phyloP scores from a whole-genome alignment of 2,113 vertebrate species.

The Ramphastos sulfuratus region DNA sequence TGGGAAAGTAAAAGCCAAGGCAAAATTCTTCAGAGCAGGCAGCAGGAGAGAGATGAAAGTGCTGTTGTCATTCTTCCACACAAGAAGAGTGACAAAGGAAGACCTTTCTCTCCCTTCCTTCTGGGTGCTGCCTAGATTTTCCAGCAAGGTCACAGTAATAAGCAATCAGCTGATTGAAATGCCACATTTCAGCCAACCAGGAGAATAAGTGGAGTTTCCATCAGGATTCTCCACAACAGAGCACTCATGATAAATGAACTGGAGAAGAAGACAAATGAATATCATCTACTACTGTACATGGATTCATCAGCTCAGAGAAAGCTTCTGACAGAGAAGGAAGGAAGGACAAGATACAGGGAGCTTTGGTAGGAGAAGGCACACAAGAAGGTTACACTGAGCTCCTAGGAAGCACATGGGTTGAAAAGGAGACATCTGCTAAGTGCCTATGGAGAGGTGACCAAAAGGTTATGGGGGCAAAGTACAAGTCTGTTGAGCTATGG shows the following conservation, averaged over 20 bases:
- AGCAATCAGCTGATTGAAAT: conserved; percentile 61
- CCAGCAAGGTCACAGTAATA: conserved; percentile 17
- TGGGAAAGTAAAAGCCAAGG: neutral
- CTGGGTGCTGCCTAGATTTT: conserved; percentile 44
- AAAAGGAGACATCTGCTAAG: neutral
- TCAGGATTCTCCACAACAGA: conserved; percentile 58
- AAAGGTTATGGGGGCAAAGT: neutral
- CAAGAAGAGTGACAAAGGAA: conserved; percentile 35
- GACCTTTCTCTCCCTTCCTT: neutral
- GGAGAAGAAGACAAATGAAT: conserved; percentile 68
- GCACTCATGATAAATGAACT: conserved; percentile 70
- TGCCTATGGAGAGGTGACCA: neutral
- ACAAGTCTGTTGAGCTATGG: neutral
- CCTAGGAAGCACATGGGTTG: neutral
- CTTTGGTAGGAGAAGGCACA: neutral
- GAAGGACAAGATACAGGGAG: neutral
- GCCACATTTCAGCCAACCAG: conserved; percentile 3
- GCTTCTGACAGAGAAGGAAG: conserved; percentile 12
- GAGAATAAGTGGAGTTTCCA: conserved; percentile 47
- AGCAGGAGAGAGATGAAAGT: neutral
- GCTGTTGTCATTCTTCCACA: conserved; percentile 17
- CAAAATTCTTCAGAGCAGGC: conserved; percentile 1
- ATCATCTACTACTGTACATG: conserved; percentile 38
- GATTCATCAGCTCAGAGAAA: conserved; percentile 55
- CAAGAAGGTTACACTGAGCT: neutral